Percentiles rank a stretch among this genome's conserved stretches.
These are phyloP conservation scores for Conger conger DNA, from an alignment of 2,113 vertebrate species.

Conservation along the genomic window DNA sequence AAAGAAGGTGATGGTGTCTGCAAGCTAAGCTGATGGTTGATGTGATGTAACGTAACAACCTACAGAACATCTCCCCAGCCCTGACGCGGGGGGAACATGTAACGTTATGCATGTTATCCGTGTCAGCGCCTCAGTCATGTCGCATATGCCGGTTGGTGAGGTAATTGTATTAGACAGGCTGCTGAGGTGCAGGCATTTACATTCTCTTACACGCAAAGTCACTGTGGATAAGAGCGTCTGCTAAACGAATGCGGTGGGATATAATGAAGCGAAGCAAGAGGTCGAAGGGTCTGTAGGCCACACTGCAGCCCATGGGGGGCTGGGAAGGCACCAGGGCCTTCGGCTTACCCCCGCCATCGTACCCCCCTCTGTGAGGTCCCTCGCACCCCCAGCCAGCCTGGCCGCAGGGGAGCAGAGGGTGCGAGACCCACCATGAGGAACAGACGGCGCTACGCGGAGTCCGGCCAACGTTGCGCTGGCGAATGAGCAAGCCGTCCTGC, in stretches of 20 bases:
- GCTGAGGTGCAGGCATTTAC: too few relatives aligned
- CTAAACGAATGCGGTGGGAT: too few relatives aligned
- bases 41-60: background rate
- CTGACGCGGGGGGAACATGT: background rate
- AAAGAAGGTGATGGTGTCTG: background rate
- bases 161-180: too few relatives aligned
- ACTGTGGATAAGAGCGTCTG: too few relatives aligned
- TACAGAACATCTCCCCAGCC: background rate
- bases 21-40: background rate
- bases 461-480: background rate
- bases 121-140: too few relatives aligned
- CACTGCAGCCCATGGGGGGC: background rate
- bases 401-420: background rate
- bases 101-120: too few relatives aligned
- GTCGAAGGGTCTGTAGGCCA: background rate
- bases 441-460: background rate
- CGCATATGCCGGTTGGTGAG: too few relatives aligned
- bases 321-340: background rate
- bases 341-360: background rate
- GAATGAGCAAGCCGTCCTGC: slow-evolving; percentile 26
- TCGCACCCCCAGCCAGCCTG: background rate
- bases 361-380: too few relatives aligned
- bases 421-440: background rate
- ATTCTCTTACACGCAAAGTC: too few relatives aligned
- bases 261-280: too few relatives aligned